Conservation (phyloP, 2,113 vertebrate species). For the Eolophus roseicapilla region DNA sequence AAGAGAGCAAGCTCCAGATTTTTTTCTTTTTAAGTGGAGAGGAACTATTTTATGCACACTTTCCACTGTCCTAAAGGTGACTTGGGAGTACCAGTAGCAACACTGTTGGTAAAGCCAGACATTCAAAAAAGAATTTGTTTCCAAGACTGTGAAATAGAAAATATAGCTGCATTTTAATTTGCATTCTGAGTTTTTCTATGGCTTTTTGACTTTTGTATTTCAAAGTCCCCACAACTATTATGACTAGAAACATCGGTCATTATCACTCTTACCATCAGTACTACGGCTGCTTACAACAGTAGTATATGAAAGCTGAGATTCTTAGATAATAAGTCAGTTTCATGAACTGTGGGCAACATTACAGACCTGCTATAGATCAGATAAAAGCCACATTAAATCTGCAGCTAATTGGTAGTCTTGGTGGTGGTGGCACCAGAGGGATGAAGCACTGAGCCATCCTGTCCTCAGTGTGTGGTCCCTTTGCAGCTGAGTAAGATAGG, state of each 20-base stretch:
- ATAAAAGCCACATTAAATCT: conserved; percentile 23
- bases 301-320: conserved; percentile 1
- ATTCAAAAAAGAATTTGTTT: neutral
- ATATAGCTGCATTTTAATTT: neutral
- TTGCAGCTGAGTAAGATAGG: neutral
- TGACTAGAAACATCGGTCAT: fast-evolving
- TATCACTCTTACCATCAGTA: neutral
- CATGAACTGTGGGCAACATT: neutral
- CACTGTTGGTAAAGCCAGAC: neutral
- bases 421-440: neutral
- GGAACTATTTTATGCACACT: neutral
- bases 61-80: neutral
- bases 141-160: neutral
- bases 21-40: neutral
- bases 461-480: neutral
- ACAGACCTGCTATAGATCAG: neutral
- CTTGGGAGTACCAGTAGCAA: neutral
- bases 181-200: neutral
- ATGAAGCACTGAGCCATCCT: neutral
- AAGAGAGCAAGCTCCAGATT: neutral
- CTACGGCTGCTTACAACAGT: neutral
- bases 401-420: neutral
- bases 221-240: neutral
- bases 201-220: neutral
- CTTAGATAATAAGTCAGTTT: conserved; percentile 9